Conservation (phyloP, 2,888 invertebrate species). For the Oxyteleia sp. region DNA sequence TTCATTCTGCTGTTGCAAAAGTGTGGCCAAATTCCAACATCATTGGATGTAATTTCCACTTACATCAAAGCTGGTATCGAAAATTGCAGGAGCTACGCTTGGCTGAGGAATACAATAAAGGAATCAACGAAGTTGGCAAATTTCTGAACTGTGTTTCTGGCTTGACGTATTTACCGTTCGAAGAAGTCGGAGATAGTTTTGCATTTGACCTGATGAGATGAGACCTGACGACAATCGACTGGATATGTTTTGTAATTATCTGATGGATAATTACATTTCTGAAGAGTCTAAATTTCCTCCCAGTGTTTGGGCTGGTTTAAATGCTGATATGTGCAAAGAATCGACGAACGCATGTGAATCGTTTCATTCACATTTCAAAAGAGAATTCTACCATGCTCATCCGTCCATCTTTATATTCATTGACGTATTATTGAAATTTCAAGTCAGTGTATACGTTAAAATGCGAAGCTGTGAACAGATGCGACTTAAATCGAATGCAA, state of each 20-base stretch:
- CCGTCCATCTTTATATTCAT: constrained; percentile 15
- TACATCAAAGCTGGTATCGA: constrained; percentile 32
- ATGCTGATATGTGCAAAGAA: neutral
- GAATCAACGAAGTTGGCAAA: constrained; percentile 10
- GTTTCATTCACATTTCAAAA: constrained; percentile 18
- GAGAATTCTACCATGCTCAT: constrained; percentile 8
- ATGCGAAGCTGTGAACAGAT: constrained; percentile 8
- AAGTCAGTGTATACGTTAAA: constrained; percentile 1
- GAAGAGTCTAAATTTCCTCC: neutral
- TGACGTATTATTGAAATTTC: neutral
- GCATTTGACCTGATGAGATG: constrained; percentile 19
- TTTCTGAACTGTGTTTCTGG: constrained; percentile 37
- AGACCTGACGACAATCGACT: constrained; percentile 5
- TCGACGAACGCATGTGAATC: constrained; percentile 23
- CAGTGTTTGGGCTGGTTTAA: constrained; percentile 6
- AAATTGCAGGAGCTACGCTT: constrained; percentile 21
- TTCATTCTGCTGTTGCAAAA: constrained; percentile 9
- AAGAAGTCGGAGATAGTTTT: constrained; percentile 26
- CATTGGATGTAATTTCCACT: constrained; percentile 22
- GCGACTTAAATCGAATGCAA: neutral
- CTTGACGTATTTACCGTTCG: constrained; percentile 12
- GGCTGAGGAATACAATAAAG: neutral
- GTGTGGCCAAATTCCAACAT: constrained; percentile 7
- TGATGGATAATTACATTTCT: constrained; percentile 11
- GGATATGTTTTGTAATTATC: constrained; percentile 5